Conservation (phyloP, 2,113 vertebrate genomes). For the Macaca mulatta region DNA sequence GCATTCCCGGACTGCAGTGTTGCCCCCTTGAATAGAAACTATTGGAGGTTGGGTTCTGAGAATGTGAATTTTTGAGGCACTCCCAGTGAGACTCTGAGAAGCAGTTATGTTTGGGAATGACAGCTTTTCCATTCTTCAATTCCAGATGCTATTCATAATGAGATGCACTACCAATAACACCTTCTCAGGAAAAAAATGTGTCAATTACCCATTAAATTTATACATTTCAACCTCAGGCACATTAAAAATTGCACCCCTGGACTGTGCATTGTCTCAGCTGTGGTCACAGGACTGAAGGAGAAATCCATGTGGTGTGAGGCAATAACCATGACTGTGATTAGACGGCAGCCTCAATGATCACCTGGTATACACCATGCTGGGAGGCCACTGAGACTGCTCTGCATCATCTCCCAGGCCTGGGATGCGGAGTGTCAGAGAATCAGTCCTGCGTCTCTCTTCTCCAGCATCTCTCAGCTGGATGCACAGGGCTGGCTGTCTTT, state of each 20-base stretch:
- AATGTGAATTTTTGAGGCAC: not conserved
- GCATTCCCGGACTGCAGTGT: not conserved
- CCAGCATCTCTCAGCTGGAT: not conserved
- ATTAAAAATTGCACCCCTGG: not conserved
- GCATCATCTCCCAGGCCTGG: not conserved
- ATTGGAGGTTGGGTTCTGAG: not conserved
- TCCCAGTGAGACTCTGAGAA: not conserved
- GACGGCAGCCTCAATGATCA: rapidly evolving
- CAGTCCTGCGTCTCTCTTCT: not conserved
- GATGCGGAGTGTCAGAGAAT: not conserved
- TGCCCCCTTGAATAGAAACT: not conserved
- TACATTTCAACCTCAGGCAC: not conserved
- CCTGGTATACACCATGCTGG: rapidly evolving
- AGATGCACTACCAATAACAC: not conserved
- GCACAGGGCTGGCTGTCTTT: not conserved
- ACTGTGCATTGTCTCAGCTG: not conserved
- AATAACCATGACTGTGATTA: not conserved
- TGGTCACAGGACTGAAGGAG: not conserved
- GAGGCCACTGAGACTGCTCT: not conserved
- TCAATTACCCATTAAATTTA: not conserved
- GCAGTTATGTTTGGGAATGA: not conserved
- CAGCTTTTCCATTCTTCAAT: not conserved
- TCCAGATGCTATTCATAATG: not conserved
- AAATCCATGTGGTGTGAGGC: not conserved
- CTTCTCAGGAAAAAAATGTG: not conserved